Conservation (phyloP, 2,888 invertebrate species). For the Parascotia fuliginaria region DNA sequence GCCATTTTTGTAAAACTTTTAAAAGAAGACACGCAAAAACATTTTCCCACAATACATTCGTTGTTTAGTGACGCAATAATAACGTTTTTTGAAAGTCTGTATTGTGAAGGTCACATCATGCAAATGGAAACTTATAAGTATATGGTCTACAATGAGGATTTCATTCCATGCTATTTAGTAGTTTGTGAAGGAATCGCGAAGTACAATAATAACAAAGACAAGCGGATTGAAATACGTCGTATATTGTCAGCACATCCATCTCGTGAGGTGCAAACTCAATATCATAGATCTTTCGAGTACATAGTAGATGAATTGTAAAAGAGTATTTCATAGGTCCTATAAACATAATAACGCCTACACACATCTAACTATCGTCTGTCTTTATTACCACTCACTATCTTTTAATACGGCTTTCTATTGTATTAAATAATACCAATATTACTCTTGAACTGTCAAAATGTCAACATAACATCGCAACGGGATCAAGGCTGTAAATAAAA, state of each 20-base stretch:
- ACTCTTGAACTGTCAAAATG: no score
- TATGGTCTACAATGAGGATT: slow-evolving; percentile 29
- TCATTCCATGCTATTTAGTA: slow-evolving; percentile 26
- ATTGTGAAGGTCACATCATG: background rate
- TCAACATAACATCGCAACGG: no score
- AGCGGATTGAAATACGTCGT: slow-evolving; percentile 26
- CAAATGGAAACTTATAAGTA: slow-evolving; percentile 22
- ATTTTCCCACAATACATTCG: slow-evolving; percentile 30
- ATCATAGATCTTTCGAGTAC: slow-evolving; percentile 19
- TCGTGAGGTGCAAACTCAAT: slow-evolving; percentile 42
- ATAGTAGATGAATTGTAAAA: background rate
- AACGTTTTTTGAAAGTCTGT: slow-evolving; percentile 7
- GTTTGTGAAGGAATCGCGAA: slow-evolving; percentile 14
- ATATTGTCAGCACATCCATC: slow-evolving; percentile 40
- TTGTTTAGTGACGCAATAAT: slow-evolving; percentile 32
- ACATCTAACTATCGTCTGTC: no score
- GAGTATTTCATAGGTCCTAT: no score
- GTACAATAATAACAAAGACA: slow-evolving; percentile 6
- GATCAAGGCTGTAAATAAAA: no score
- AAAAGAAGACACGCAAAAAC: slow-evolving; percentile 35
- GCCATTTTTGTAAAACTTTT: slow-evolving; percentile 30
- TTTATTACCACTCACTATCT: no score
- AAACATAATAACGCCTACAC: no score
- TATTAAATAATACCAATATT: no score
- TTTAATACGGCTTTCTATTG: no score